A percentile compares a stretch with the other conserved stretches of the same genome.
Conservation (phyloP, 1,140 invertebrate genomes). For the Psix sp. region DNA sequence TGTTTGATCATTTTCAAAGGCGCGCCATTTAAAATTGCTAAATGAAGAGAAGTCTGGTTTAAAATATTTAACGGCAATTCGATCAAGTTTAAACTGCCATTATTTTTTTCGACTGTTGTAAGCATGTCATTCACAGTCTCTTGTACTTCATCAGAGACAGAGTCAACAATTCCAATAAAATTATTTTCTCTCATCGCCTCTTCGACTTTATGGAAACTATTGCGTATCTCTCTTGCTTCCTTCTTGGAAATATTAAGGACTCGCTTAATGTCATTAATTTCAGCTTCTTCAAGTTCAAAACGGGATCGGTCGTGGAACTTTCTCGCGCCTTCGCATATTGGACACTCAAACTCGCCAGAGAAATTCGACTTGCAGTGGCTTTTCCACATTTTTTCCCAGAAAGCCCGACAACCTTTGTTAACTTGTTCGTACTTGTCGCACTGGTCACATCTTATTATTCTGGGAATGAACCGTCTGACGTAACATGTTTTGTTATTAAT, state of each 20-base stretch:
- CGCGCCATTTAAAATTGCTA: constrained; percentile 13
- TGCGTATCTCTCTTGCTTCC: constrained; percentile 6
- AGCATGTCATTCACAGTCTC: too few relatives aligned
- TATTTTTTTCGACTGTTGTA: too few relatives aligned
- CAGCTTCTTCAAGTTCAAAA: neutral
- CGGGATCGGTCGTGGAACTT: constrained; percentile 8
- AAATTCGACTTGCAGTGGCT: constrained; percentile 28
- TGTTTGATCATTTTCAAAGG: constrained; percentile 8
- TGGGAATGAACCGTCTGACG: constrained; percentile 17
- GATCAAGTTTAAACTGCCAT: too few relatives aligned
- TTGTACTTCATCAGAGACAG: too few relatives aligned
- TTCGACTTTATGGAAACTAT: constrained; percentile 4
- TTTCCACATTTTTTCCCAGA: constrained; percentile 39
- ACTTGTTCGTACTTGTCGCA: constrained; percentile 28
- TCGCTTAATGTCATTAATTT: constrained; percentile 12
- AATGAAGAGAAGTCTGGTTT: constrained; percentile 14
- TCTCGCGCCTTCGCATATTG: constrained; percentile 20
- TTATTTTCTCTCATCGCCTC: neutral
- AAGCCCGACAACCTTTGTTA: constrained; percentile 13
- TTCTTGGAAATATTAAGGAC: neutral
- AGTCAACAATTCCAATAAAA: too few relatives aligned
- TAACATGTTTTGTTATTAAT: constrained; percentile 18
- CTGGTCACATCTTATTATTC: constrained; percentile 2
- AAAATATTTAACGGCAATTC: constrained; percentile 10
- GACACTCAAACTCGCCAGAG: constrained; percentile 22